These are phyloP conservation scores for rat (Rattus norvegicus) DNA, from an alignment of 2,113 vertebrate species.

Conservation along the genomic window DNA sequence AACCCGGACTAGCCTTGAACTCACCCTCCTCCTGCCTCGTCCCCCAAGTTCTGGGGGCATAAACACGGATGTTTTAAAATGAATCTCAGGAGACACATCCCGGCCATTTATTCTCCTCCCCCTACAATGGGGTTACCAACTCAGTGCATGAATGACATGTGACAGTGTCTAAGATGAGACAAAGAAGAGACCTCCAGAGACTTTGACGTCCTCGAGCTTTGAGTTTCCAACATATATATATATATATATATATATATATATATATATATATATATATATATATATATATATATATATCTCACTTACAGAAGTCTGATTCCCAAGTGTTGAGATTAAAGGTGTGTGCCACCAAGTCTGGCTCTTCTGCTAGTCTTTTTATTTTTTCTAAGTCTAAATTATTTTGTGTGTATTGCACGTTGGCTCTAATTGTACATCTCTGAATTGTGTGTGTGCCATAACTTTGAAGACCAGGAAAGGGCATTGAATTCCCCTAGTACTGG, in stretches of 20 bases:
- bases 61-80: not conserved
- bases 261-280: not conserved
- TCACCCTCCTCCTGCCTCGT: not conserved
- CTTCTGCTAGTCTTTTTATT: not conserved
- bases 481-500: not conserved
- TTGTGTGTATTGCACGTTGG: not conserved
- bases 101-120: not conserved
- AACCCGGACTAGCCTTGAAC: not conserved
- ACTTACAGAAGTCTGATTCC: not conserved
- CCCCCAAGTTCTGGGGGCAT: not conserved
- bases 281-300: not conserved
- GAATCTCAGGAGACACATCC: not conserved
- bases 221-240: not conserved
- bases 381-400: not conserved
- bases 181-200: not conserved
- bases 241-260: not conserved
- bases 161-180: not conserved
- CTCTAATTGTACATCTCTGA: not conserved
- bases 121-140: not conserved
- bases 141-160: not conserved
- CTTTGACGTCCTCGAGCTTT: not conserved
- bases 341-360: not conserved
- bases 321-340: not conserved
- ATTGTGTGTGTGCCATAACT: not conserved
- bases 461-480: not conserved